Conservation (phyloP, 2,888 invertebrate species). For the Anarsia innoxiella region DNA sequence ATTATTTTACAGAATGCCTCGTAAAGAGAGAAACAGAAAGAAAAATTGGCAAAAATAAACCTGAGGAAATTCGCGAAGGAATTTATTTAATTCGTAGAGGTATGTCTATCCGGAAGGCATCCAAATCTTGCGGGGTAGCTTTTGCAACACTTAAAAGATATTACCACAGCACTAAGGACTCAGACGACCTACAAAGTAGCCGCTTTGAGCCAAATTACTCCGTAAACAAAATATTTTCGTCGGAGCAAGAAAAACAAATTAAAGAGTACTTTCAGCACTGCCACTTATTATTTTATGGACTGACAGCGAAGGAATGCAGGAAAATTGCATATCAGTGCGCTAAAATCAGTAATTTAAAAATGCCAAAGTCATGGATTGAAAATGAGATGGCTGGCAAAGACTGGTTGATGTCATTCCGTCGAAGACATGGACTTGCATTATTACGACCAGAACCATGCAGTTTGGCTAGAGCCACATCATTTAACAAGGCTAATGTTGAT, state of each 20-base stretch:
- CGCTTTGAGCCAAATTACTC: not conserved
- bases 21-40: too few species aligned
- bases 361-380: slow-evolving; percentile 4
- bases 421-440: slow-evolving; percentile 7
- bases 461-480: slow-evolving; percentile 10
- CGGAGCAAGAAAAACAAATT: not conserved
- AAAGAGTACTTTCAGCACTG: not conserved
- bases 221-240: not conserved
- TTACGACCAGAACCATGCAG: slow-evolving; percentile 12
- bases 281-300: not conserved
- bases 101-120: too few species aligned
- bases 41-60: too few species aligned
- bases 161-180: too few species aligned
- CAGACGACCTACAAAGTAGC: too few species aligned
- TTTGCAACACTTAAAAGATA: too few species aligned
- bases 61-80: too few species aligned
- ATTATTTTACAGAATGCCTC: too few species aligned
- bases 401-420: not conserved
- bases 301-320: slow-evolving; percentile 1
- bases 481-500: slow-evolving; percentile 13
- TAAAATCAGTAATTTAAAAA: slow-evolving; percentile 12
- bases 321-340: slow-evolving; percentile 26
- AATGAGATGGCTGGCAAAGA: slow-evolving; percentile 14
- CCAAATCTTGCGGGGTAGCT: too few species aligned
- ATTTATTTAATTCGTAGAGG: too few species aligned